Conservation (phyloP, 2,888 invertebrate species). For the Smittia aterrima region DNA sequence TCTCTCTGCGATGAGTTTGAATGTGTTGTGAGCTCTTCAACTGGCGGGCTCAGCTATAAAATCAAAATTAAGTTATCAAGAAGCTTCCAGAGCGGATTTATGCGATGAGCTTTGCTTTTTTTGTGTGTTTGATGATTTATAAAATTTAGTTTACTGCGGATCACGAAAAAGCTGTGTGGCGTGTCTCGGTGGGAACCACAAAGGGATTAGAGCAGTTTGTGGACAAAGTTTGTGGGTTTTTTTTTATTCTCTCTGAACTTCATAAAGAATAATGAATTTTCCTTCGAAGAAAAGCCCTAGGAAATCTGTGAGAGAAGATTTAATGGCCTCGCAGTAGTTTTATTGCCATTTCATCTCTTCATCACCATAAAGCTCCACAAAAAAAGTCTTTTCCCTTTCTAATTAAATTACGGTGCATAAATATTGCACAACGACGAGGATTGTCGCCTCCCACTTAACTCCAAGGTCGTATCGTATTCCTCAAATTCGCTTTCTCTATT, state of each 20-base stretch:
- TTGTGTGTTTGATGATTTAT: not conserved
- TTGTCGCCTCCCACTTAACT: no score
- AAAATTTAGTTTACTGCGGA: not conserved
- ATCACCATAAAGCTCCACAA: not conserved
- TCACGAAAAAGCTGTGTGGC: not conserved
- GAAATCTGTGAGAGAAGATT: no score
- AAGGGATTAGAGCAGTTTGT: no score
- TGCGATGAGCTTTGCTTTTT: not conserved
- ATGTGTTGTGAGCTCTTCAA: not conserved
- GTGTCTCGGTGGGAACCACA: not conserved
- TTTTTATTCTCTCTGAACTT: no score
- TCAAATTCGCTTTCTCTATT: not conserved
- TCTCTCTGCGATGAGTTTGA: slow-evolving; percentile 29
- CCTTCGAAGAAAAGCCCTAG: no score
- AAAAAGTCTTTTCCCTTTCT: not conserved
- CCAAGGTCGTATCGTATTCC: no score
- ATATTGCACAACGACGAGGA: no score
- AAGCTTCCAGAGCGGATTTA: not conserved
- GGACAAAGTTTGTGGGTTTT: no score
- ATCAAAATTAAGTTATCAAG: slow-evolving; percentile 31
- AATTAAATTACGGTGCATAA: not conserved
- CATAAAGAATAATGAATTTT: not conserved
- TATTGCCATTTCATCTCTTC: not conserved
- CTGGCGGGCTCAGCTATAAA: not conserved
- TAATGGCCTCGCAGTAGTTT: not conserved